Percentiles rank a stretch among this genome's conserved stretches.
Conservation (phyloP, 1,140 invertebrate species). For the Aphis gossypii region DNA sequence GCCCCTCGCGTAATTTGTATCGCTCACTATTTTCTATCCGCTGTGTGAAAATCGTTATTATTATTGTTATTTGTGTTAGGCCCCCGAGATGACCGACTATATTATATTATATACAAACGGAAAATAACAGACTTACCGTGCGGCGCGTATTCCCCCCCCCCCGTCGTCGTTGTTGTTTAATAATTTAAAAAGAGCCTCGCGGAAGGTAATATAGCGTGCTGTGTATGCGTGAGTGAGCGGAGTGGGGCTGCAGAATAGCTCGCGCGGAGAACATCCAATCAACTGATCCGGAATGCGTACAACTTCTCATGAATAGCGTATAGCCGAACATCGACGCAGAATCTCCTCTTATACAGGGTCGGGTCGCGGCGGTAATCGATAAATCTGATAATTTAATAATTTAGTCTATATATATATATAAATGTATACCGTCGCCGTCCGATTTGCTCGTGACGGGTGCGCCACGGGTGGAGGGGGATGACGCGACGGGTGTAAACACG, state of each 20-base stretch:
- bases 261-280: slow-evolving; percentile 43
- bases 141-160: not conserved
- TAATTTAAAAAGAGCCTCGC: slow-evolving; percentile 15
- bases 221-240: not conserved
- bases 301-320: slow-evolving; percentile 50
- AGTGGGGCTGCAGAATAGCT: not conserved
- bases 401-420: slow-evolving; percentile 2
- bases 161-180: not conserved
- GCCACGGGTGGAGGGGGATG: not conserved
- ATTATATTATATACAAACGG: slow-evolving; percentile 13
- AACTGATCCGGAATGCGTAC: slow-evolving; percentile 33
- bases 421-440: slow-evolving; percentile 10
- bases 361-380: slow-evolving; percentile 45
- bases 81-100: not conserved
- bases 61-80: slow-evolving; percentile 7
- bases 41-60: not conserved
- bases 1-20: not conserved
- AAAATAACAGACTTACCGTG: slow-evolving; percentile 10
- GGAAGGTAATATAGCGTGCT: slow-evolving; percentile 31
- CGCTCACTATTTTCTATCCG: not conserved
- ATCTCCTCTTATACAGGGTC: not conserved
- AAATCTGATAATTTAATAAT: slow-evolving; percentile 56
- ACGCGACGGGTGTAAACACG: not conserved
- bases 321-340: slow-evolving; percentile 12
- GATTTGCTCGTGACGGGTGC: slow-evolving; percentile 24